Evolutionary conservation across 2,888 invertebrate species (phyloP), one percentile per base, ranked within the genome.

Genomic region (Drosophila multiciliata): DNA sequence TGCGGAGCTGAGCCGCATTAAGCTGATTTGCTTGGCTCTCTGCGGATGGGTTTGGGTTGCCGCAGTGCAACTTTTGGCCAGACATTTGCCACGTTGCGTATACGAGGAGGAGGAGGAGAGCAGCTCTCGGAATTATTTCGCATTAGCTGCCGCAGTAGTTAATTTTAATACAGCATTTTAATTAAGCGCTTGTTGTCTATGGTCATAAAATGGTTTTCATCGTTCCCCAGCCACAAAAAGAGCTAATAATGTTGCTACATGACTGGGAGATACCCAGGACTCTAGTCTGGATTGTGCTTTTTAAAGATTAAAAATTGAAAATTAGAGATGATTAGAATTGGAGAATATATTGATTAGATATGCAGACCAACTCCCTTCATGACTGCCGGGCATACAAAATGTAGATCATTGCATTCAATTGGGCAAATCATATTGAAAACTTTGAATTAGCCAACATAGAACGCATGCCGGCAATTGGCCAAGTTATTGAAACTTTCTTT

Each of bases 101-200:
- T 83, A 79, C 84, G 73, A n/a, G n/a, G n/a, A n/a, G n/a, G n/a
- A 61, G 61, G 64, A 70, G 69, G 64, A 73, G 69, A 64, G 65
- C 55, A 52, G 29, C 71, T 35, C 42, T 63, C 45, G 63, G 66
- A 66, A 78, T 78, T 72, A 78, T 75, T 75, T 57, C 60, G 66
- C 65, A 77, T 82, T 79, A 84, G 86, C 70, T 57, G 50, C 75
- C 78, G 83, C 88, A 88, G 83, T 67, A 69, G 72, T 77, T 85
- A 80, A 83, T 85, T 83, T 83, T 73, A 73, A 86, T 86, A 71
- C 80, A 62, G 60, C 60, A 86, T 88, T 88, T 88, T 83, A 88
- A 83, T 83, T 86, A 86, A 78, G 69, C 81, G 57, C 42, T 64
- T 71, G 57, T 52, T 60, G 75, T 52, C 36, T 4, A n/a, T 38